These are phyloP conservation scores for Leptonema lineaticorne DNA, from an alignment of 1,140 invertebrate species.

Conservation along the genomic window DNA sequence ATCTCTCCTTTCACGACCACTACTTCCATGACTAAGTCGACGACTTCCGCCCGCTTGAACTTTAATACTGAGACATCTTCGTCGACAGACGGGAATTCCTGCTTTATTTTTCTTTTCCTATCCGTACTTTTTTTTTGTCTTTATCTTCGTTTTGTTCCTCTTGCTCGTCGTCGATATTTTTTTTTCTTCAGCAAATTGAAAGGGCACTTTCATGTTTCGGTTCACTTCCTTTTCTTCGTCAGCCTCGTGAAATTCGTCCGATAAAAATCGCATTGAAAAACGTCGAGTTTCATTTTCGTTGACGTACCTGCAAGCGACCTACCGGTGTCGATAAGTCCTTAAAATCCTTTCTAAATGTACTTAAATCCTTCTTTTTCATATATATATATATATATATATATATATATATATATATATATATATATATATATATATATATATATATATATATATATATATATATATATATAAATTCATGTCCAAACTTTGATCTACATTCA, in stretches of 20 bases:
- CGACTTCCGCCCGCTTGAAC: slow-evolving; percentile 36
- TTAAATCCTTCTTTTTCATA: too few species aligned
- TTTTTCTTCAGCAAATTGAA: slow-evolving; percentile 42
- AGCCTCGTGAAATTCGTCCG: slow-evolving; percentile 19
- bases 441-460: too few species aligned
- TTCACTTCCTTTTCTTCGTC: slow-evolving; percentile 30
- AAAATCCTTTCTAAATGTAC: too few species aligned
- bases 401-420: too few species aligned
- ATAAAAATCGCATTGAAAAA: slow-evolving; percentile 38
- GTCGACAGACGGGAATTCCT: slow-evolving; percentile 1
- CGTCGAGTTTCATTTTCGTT: slow-evolving; percentile 20
- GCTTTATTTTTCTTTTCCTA: slow-evolving; percentile 10
- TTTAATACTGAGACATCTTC: slow-evolving; percentile 23
- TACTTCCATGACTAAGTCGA: slow-evolving; percentile 26
- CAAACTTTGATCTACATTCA: too few species aligned
- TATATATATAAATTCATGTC: too few species aligned
- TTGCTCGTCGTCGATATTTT: slow-evolving; percentile 35
- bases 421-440: too few species aligned
- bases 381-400: too few species aligned
- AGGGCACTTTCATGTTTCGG: slow-evolving; percentile 41
- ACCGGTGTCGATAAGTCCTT: too few species aligned
- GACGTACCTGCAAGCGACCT: too few species aligned
- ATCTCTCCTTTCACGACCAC: slow-evolving; percentile 11
- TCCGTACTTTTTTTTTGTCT: background rate
- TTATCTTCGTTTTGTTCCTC: slow-evolving; percentile 11